Evolutionary conservation across 2,888 invertebrate species (phyloP).

Genomic region (Protophormia terraenovae): DNA sequence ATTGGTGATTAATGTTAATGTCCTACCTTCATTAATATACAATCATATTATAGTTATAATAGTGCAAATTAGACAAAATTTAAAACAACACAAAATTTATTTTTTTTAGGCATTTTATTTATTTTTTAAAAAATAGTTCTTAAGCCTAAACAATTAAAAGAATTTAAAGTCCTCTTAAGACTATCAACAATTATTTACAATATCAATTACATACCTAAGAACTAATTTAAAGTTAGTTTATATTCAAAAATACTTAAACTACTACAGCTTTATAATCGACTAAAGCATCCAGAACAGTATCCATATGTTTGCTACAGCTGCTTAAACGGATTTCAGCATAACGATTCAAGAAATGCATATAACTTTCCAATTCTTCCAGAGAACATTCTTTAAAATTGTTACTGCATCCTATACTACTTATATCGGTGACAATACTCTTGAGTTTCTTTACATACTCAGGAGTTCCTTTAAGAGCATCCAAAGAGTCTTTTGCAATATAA

Average conservation of each 20-base stretch:
- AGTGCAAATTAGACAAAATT: no score
- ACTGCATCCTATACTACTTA: conserved; percentile 73
- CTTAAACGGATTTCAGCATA: conserved; percentile 77
- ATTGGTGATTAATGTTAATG: no score
- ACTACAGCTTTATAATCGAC: conserved; percentile 70
- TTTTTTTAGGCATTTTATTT: neutral
- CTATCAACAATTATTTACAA: neutral
- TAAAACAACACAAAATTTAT: neutral
- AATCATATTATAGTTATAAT: no score
- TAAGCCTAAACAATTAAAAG: neutral
- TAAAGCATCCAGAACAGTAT: conserved; percentile 74
- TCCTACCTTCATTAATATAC: no score
- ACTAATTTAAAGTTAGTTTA: neutral
- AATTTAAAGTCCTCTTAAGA: neutral
- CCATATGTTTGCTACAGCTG: conserved; percentile 75
- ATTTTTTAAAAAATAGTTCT: neutral
- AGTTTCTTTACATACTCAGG: conserved; percentile 74
- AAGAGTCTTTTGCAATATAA: neutral
- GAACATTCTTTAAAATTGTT: conserved; percentile 74
- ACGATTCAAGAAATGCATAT: conserved; percentile 75
- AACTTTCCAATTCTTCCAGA: conserved; percentile 75
- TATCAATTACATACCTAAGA: neutral
- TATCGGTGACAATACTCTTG: conserved; percentile 71
- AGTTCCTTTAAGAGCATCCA: conserved; percentile 35
- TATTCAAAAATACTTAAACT: conserved; percentile 69